Evolutionary conservation across 2,888 invertebrate genomes (phyloP), one percentile per base, ranked within the genome.

Genomic region (Isoperla grammatica): DNA sequence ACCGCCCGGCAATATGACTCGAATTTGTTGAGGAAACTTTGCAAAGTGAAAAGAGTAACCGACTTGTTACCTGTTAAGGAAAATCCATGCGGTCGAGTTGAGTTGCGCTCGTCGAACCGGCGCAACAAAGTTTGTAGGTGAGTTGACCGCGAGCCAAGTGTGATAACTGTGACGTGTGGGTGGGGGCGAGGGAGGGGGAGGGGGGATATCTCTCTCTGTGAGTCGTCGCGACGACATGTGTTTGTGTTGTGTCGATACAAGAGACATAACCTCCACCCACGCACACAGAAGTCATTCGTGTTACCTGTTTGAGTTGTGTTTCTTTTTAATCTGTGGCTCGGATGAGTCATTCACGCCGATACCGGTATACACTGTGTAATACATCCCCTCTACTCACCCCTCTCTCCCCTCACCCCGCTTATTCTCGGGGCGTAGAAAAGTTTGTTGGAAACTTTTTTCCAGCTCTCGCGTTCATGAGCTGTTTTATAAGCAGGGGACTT

Each of bases 391-490:
- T n/a, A 6, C 12, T 8, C 35, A 12, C 11, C 40, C 19, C 22
- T 49, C 19, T 20, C 46, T 4, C 37, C 48, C 48, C 57, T 49
- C 49, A 23, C 13, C 22, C 40, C 48, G 37, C 57, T 48, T 48
- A 35, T 40, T 39, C 40, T 35, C 35, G 46, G 50, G 39, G 37
- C 53, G 53, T 42, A 35, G 39, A 53, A 59, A 59, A 59, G 59
- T 59, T 59, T 59, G 59, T 59, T 59, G 22, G 46, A 59, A 59
- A 59, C 43, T 59, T 59, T 58, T 59, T 59, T 39, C 49, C 35
- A 23, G 15, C 53, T 54, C 40, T 20, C 20, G 17, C 17, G 11
- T 50, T 54, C 15, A 23, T 13, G 9, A 40, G 42, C 23, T 39
- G 23, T 20, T 40, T 40, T 40, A 22, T 5, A 17, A 19, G 1